phyloP scores from a whole-genome alignment of 1,140 invertebrate species.

The Drosophila guanche region DNA sequence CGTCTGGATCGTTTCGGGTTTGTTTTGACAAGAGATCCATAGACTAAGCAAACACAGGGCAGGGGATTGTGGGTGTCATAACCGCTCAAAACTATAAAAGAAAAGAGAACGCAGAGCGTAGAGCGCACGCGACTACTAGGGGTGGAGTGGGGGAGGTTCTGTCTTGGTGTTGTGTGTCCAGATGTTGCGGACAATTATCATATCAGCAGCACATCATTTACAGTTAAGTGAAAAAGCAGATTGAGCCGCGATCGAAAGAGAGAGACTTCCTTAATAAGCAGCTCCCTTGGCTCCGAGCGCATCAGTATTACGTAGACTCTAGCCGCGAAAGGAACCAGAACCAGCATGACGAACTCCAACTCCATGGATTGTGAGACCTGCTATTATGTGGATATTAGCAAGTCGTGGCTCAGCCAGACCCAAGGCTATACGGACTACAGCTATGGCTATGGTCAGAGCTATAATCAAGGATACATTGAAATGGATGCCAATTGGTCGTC shows the following conservation, averaged over 20 bases:
- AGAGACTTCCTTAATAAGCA: conserved; percentile 52
- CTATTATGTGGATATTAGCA: conserved; percentile 43
- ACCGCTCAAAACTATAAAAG: conserved; percentile 39
- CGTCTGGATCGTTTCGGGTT: conserved; percentile 23
- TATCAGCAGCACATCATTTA: conserved; percentile 78
- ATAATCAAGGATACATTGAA: conserved; percentile 5
- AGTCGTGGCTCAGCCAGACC: conserved; percentile 31
- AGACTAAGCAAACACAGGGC: conserved; percentile 46
- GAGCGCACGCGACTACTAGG: conserved; percentile 52
- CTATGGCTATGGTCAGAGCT: conserved; percentile 30
- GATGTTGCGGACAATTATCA: conserved; percentile 77
- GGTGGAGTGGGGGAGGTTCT: too few relatives aligned
- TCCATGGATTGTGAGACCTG: conserved; percentile 9
- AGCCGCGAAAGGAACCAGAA: conserved; percentile 16
- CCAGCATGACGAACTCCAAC: conserved; percentile 53
- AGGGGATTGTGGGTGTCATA: conserved; percentile 70
- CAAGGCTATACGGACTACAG: conserved; percentile 48
- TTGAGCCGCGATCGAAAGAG: conserved; percentile 47
- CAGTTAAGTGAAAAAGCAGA: conserved; percentile 74
- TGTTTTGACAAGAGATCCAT: conserved; percentile 64
- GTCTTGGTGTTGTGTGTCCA: conserved; percentile 40
- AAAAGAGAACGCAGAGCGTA: conserved; percentile 9
- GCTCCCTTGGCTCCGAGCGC: conserved; percentile 3
- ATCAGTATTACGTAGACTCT: conserved; percentile 49
- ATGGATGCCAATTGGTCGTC: conserved; percentile 22